Base-by-base conservation (phyloP, 2,113 vertebrate genomes). In the Tragulus kanchil region DNA sequence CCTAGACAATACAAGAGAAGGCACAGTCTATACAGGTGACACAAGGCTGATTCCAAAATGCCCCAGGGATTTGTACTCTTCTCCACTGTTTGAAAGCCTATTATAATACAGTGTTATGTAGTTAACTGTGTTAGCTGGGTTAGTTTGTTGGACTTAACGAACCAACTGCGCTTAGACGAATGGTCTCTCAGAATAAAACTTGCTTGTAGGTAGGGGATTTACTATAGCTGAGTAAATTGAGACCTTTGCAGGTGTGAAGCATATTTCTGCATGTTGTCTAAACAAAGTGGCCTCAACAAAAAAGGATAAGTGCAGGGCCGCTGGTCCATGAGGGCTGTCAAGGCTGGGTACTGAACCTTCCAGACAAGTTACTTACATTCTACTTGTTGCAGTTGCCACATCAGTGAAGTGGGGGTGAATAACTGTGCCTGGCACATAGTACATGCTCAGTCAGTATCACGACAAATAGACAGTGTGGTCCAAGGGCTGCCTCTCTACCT, bases 1-100 rank as follows among this genome's bases (percentile, higher is more conserved):
- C 90, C 75, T 4, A 26, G 14, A 93, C 91, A 71, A 56, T 3
- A 62, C 0, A 19, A 96, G 87, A 96, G 97, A 98, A 98, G 97
- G 97, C 97, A 97, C 95, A 79, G 90, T 85, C 95, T 81, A 69
- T 36, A 94, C 93, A 97, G 36, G 36, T 36, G 36, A 36, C 36
- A 36, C 36, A 36, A 36, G 36, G 36, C 36, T 36, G 36, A n/a
- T n/a, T n/a, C n/a, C n/a, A n/a, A n/a, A n/a, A n/a, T n/a, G n/a
- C n/a, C n/a, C n/a, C n/a, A n/a, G n/a, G n/a, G n/a, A n/a, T n/a
- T n/a, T n/a, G n/a, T n/a, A n/a, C n/a, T 36, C 36, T 36, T 36
- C 36, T 36, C 69, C 69, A 73, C 69, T 7, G 42, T 45, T 73
- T 73, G 69, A 73, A 45, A 73, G 36, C 6, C 21, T 45, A 45